Evolutionary conservation across 2,113 vertebrate genomes (phyloP), one percentile per base, ranked within the genome.

Genomic region (Ictidomys tridecemlineatus): DNA sequence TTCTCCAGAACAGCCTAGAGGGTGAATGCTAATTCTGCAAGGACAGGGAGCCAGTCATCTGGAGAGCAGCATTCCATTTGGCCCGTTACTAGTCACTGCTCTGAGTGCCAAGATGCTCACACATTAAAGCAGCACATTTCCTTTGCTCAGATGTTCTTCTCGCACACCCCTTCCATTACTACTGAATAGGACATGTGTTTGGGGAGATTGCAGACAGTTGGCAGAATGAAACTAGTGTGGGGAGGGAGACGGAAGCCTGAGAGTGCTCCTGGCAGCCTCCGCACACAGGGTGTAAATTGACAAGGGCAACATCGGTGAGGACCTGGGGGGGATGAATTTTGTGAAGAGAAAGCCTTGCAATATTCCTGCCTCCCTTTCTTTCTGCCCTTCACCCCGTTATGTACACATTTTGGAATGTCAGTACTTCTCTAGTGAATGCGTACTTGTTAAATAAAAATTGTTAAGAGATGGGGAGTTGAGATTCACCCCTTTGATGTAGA

Each of bases 171-270:
- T 63, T 87, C 63, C 26, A 7, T 48, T 28, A 18, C n/a, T 26
- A 28, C 37, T 8, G 0, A 24, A 10, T 18, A 37, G 77, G 82
- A 32, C 8, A 4, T 4, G 0, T 1, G 22, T 32, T 4, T 2
- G 8, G 69, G 70, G 53, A 78, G 76, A 39, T 2, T 11, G 4
- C 65, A 83, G 32, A 32, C 11, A 12, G 30, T 45, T 14, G 39
- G 24, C 84, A 69, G 84, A 58, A 37, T 6, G 53, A 70, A 28
- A 39, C 70, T 7, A 0, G 24, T 3, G 1, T 1, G 11, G 51
- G 61, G 48, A 92, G 45, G 8, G 30, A 79, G 56, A 56, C 22
- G 11, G n/a, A 78, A 48, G n/a, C 63, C 80, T 24, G 34, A 9
- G 2, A 2, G 4, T 12, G 4, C 20, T 26, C n/a, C 77, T 22